phyloP scores from a whole-genome alignment of 1,140 invertebrate species.

The Carcinoscorpius rotundicauda region DNA sequence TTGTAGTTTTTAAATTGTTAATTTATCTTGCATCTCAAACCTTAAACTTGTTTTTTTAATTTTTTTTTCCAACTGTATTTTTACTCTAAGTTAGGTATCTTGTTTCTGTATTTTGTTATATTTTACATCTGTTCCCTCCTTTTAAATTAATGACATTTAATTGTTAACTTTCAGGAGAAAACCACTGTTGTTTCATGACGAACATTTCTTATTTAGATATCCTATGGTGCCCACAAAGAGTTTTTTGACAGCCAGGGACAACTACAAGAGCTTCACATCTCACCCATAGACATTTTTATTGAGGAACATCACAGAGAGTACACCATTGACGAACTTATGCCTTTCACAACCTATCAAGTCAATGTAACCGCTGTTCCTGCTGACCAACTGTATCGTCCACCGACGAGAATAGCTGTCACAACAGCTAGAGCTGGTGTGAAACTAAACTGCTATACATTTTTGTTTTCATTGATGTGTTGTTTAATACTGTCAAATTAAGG shows the following conservation, averaged over 20 bases:
- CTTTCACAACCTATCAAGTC: conserved; percentile 88
- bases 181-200: too few species aligned
- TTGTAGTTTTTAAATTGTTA: too few species aligned
- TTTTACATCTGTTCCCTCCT: conserved; percentile 18
- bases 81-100: too few species aligned
- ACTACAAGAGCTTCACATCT: conserved; percentile 70
- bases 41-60: too few species aligned
- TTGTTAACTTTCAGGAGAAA: not conserved
- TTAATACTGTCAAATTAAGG: too few species aligned
- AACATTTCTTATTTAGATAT: conserved; percentile 40
- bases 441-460: too few species aligned
- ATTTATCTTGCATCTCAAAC: too few species aligned
- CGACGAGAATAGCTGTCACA: conserved; percentile 83
- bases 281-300: conserved; percentile 53
- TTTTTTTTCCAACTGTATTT: too few species aligned
- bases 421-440: conserved; percentile 67
- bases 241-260: conserved; percentile 91
- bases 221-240: conserved; percentile 84
- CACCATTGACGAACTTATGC: conserved; percentile 55
- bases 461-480: too few species aligned
- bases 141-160: not conserved
- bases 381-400: conserved; percentile 69
- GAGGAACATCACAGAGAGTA: conserved; percentile 48
- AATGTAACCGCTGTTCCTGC: conserved; percentile 82
- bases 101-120: not conserved